These are phyloP conservation scores for Epinephelus awoara DNA, from an alignment of 2,797 vertebrate genomes.

Conservation along the genomic window DNA sequence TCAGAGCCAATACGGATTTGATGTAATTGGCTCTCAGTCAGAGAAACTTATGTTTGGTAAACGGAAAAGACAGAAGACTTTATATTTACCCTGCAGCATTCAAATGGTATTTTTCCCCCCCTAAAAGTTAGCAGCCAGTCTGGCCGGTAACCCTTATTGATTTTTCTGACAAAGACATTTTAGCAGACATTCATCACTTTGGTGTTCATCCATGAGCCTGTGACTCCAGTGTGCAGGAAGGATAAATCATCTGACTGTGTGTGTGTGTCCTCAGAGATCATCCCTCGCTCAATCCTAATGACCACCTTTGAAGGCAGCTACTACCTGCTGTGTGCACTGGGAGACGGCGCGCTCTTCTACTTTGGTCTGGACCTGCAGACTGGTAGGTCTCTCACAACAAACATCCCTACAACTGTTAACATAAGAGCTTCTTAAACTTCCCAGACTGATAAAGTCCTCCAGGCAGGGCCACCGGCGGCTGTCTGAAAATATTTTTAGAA, in stretches of 20 bases:
- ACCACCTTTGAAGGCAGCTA: slow-evolving; percentile 98
- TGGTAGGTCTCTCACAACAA: slow-evolving; percentile 80
- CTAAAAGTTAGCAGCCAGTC: slow-evolving; percentile 30
- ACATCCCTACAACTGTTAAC: background rate
- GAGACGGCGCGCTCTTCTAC: slow-evolving; percentile 98
- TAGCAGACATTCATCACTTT: slow-evolving; percentile 54
- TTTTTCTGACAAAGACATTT: slow-evolving; percentile 58
- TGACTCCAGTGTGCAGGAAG: slow-evolving; percentile 24
- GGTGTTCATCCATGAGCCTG: slow-evolving; percentile 42
- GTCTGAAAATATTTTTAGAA: slow-evolving; percentile 33
- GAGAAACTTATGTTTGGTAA: slow-evolving; percentile 42
- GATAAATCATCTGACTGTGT: slow-evolving; percentile 63
- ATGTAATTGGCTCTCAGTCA: slow-evolving; percentile 41
- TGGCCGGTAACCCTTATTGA: slow-evolving; percentile 41
- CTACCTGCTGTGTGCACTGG: slow-evolving; percentile 97
- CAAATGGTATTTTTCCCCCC: background rate
- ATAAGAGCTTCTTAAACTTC: slow-evolving; percentile 14
- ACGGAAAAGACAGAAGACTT: slow-evolving; percentile 35
- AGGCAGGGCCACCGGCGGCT: slow-evolving; percentile 15
- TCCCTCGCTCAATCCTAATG: slow-evolving; percentile 99
- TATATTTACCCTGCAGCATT: slow-evolving; percentile 44
- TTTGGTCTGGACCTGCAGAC: slow-evolving; percentile 96
- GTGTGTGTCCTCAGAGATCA: slow-evolving; percentile 90
- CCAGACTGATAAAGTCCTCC: slow-evolving; percentile 10
- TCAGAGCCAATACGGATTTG: slow-evolving; percentile 22